phyloP scores from a whole-genome alignment of 1,140 invertebrate species.

The Phocides pigmalion region DNA sequence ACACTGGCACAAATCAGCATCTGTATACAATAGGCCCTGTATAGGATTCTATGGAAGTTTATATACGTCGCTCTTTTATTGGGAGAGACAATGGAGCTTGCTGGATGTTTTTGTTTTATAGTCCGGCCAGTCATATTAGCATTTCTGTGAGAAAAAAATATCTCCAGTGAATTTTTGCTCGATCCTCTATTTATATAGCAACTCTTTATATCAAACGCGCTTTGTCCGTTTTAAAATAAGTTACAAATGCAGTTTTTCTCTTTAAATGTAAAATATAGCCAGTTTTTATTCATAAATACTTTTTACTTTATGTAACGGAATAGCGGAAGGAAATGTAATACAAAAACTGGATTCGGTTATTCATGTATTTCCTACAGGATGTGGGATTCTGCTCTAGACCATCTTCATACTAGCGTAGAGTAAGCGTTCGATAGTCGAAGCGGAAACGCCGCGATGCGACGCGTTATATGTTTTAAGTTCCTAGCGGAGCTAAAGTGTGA shows the following conservation, averaged over 20 bases:
- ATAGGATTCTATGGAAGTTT: slow-evolving; percentile 51
- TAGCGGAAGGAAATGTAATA: no score
- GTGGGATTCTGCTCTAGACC: no score
- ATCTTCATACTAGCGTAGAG: no score
- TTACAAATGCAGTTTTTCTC: not conserved
- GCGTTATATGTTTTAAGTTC: no score
- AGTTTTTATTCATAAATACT: no score
- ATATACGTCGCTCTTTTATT: slow-evolving; percentile 52
- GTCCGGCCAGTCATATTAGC: slow-evolving; percentile 36
- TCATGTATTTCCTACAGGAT: no score
- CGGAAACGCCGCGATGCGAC: no score
- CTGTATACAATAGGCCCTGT: slow-evolving; percentile 56
- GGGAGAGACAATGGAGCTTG: slow-evolving; percentile 56
- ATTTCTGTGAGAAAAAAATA: slow-evolving; percentile 22
- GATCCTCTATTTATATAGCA: not conserved
- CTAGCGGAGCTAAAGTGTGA: no score
- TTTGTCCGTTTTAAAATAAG: not conserved
- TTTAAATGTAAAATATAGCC: no score
- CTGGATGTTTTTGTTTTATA: slow-evolving; percentile 47
- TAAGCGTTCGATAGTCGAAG: no score
- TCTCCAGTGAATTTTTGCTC: slow-evolving; percentile 13
- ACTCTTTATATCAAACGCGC: not conserved
- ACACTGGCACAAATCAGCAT: slow-evolving; percentile 59
- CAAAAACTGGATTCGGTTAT: no score
- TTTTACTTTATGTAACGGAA: no score